phyloP scores from a whole-genome alignment of 2,113 vertebrate species.

The Phoxinus phoxinus region DNA sequence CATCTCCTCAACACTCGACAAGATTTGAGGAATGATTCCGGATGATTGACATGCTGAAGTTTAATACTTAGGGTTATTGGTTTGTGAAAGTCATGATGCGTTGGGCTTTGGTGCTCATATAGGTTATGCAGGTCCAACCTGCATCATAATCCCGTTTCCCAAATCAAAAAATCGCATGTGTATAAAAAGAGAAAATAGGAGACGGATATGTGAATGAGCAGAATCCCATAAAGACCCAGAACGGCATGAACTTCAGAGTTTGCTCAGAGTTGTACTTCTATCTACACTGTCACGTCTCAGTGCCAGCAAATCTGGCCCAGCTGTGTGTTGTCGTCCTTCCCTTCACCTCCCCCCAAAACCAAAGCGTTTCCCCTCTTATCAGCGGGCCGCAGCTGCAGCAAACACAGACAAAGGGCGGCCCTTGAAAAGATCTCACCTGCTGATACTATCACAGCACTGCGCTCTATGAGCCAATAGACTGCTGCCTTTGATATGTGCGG shows the following conservation, averaged over 20 bases:
- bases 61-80: too few relatives aligned
- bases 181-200: background rate
- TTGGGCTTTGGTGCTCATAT: too few relatives aligned
- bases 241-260: background rate
- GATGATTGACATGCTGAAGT: too few relatives aligned
- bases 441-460: conserved; percentile 74
- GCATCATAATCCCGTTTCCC: background rate
- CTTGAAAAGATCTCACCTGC: conserved; percentile 77
- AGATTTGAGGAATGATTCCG: too few relatives aligned
- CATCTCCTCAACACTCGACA: too few relatives aligned
- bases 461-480: conserved; percentile 68
- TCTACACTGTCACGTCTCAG: conserved; percentile 54
- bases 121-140: background rate
- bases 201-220: background rate
- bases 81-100: too few relatives aligned
- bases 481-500: conserved; percentile 68
- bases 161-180: background rate
- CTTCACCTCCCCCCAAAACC: conserved; percentile 49
- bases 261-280: conserved; percentile 28
- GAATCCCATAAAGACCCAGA: background rate
- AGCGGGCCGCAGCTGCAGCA: conserved; percentile 73
- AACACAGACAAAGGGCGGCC: conserved; percentile 69
- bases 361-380: conserved; percentile 62
- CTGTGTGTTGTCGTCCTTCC: conserved; percentile 50
- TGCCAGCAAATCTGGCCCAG: conserved; percentile 56